Percentiles rank a stretch among this genome's conserved stretches.
These are phyloP conservation scores for Calephelis nemesis DNA, from an alignment of 1,140 invertebrate genomes.

Conservation along the genomic window DNA sequence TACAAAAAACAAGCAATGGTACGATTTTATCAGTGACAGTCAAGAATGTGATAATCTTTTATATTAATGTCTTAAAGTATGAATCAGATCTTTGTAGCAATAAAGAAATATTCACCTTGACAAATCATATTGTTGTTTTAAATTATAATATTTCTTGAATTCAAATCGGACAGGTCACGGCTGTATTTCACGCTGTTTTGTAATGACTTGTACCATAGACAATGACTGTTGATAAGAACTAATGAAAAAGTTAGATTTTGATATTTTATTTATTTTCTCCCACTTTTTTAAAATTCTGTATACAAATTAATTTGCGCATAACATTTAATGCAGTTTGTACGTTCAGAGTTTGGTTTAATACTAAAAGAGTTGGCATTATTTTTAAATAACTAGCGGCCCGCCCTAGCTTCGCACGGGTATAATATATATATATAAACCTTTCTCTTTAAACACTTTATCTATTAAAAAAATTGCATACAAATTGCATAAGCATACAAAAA, in stretches of 20 bases:
- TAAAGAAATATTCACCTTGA: constrained; percentile 13
- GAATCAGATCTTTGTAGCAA: constrained; percentile 13
- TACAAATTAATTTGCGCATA: no score
- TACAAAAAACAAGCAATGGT: background rate
- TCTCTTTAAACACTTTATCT: no score
- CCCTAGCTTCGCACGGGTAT: no score
- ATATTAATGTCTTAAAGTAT: constrained; percentile 10
- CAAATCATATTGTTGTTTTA: constrained; percentile 10
- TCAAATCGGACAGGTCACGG: constrained; percentile 4
- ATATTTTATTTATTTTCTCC: no score
- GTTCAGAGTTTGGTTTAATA: no score
- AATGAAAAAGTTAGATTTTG: background rate
- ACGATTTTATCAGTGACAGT: constrained; percentile 2
- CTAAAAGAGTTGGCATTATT: no score
- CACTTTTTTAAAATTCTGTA: no score
- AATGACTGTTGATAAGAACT: background rate
- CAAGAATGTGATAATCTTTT: constrained; percentile 15
- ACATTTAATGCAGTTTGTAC: no score
- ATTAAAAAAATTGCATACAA: no score
- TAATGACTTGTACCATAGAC: constrained; percentile 6
- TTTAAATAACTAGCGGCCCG: no score
- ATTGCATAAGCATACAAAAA: no score
- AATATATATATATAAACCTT: no score
- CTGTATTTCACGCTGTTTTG: constrained; percentile 2
- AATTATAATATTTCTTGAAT: constrained; percentile 11